Evolutionary conservation across 2,797 vertebrate species (phyloP), one percentile per base, ranked within the genome.

Genomic region (Halcyon chelicuti): DNA sequence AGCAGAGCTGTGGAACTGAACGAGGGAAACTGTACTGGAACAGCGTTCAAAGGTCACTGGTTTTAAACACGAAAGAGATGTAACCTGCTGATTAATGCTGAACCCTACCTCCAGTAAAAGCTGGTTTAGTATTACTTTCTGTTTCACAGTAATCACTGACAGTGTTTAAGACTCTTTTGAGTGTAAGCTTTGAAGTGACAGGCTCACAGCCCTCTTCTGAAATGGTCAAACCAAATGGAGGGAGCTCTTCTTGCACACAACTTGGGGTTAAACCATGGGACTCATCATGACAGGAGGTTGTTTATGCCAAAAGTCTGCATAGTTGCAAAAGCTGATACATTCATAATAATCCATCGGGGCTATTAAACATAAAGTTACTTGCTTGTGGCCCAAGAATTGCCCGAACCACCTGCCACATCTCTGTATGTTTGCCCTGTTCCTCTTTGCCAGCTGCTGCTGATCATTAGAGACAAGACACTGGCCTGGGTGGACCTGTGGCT

Each of bases 321-420:
- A 14, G 58, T 76, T 93, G 63, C 57, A 92, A 85, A 71, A 94
- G 29, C 47, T 44, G 75, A 90, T 76, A 85, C 87, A 93, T 47
- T 74, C 4, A 7, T 55, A 94, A 87, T 68, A 89, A 76, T 20
- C 31, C 60, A 87, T n/a, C 52, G 2, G 61, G 23, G 29, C 58
- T 84, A 46, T 54, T 67, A 86, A 94, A 71, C 57, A 63, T 49
- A 57, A 86, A 39, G 28, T 58, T 55, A 31, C 35, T 63, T 70
- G 20, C 33, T 91, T 61, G 49, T 16, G 18, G 82, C 51, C 73
- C 51, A 85, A 87, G 62, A 79, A 87, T 33, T 86, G 18, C 37
- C 75, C 2, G 7, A 94, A 49, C 25, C 42, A 61, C 23, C 15
- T 66, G 31, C 52, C 68, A 91, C 44, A 77, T 52, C 44, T 2